A percentile compares a stretch with the other conserved stretches of the same genome.
These are phyloP conservation scores for Ptilodon capucinus DNA, from an alignment of 2,888 invertebrate genomes.

Conservation along the genomic window DNA sequence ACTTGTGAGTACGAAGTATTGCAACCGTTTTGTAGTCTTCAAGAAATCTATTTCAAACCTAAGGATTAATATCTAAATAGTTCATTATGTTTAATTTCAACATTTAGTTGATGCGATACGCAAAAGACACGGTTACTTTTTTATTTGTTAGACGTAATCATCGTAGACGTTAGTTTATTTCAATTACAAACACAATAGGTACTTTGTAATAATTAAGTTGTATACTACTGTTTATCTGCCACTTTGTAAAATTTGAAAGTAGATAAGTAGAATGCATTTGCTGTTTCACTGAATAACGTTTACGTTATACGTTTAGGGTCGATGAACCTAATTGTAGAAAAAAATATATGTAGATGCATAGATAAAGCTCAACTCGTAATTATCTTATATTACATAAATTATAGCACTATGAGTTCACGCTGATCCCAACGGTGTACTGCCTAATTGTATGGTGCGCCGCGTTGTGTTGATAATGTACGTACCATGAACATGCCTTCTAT, in stretches of 20 bases:
- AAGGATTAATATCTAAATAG: constrained; percentile 53
- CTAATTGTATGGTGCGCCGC: constrained; percentile 15
- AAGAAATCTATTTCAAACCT: constrained; percentile 77
- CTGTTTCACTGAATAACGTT: constrained; percentile 26
- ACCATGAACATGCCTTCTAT: constrained; percentile 76
- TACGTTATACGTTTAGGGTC: constrained; percentile 29
- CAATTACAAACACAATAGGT: constrained; percentile 48
- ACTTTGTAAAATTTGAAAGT: constrained; percentile 34
- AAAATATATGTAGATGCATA: constrained; percentile 54
- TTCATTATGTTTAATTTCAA: constrained; percentile 54
- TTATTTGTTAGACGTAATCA: constrained; percentile 57
- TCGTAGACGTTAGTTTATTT: constrained; percentile 52
- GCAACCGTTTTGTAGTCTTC: constrained; percentile 14
- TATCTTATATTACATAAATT: constrained; percentile 42
- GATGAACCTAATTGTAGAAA: constrained; percentile 39
- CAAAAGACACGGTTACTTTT: constrained; percentile 62
- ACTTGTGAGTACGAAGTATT: constrained; percentile 11
- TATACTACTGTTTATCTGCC: constrained; percentile 30
- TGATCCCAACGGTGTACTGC: constrained; percentile 33
- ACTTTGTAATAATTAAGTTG: constrained; percentile 56
- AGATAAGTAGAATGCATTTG: constrained; percentile 21
- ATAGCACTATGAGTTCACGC: constrained; percentile 36
- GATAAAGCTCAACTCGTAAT: constrained; percentile 73
- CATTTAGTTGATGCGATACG: constrained; percentile 46
- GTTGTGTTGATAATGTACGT: constrained; percentile 38